These are phyloP conservation scores for Akabosia matsudoensis DNA, from an alignment of 1,140 invertebrate species.

Conservation along the genomic window DNA sequence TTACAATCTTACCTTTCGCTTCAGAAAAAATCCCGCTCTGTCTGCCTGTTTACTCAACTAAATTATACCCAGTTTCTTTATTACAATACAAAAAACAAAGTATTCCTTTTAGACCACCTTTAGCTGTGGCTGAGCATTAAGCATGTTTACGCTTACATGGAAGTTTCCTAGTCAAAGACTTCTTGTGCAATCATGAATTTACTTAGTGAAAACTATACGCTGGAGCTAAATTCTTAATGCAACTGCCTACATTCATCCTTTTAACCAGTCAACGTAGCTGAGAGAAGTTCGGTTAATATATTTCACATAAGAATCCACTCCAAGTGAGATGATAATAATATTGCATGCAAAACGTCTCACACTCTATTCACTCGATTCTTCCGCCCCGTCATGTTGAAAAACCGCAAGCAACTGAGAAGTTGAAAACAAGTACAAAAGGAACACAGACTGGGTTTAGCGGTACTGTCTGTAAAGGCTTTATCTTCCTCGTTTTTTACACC, in stretches of 20 bases:
- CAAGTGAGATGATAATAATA: conserved; percentile 19
- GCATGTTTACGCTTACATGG: neutral
- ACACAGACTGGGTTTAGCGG: neutral
- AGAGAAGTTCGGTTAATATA: neutral
- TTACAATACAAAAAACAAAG: neutral
- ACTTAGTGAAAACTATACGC: too few species aligned
- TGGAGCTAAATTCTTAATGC: too few species aligned
- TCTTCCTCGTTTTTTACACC: too few species aligned
- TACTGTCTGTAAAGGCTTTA: too few species aligned
- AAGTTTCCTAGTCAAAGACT: conserved; percentile 4
- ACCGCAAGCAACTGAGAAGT: conserved; percentile 9
- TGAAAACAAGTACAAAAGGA: neutral
- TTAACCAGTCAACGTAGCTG: neutral
- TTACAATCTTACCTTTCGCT: neutral
- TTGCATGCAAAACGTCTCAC: conserved; percentile 17
- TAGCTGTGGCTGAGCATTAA: neutral
- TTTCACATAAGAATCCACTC: neutral
- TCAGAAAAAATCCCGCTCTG: neutral
- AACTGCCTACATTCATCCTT: conserved; percentile 2
- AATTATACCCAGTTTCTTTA: neutral
- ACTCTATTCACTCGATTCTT: conserved; percentile 1
- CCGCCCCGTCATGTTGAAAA: conserved; percentile 9
- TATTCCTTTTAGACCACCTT: too few species aligned
- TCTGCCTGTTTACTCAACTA: neutral
- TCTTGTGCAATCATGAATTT: too few species aligned